Evolutionary conservation across 2,888 invertebrate genomes (phyloP).

Genomic region (Caenorhabditis sp.): DNA sequence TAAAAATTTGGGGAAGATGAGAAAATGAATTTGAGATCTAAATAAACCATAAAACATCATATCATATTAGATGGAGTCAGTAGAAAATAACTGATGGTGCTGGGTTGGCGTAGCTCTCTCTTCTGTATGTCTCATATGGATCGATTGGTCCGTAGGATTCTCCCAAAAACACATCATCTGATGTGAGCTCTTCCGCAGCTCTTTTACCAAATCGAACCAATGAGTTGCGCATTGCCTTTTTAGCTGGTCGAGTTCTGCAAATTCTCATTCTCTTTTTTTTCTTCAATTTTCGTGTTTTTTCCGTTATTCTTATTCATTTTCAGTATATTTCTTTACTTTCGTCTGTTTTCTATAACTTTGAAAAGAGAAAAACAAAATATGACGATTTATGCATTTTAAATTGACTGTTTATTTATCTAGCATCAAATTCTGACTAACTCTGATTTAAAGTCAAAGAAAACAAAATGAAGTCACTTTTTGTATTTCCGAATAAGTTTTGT

Average conservation of each 20-base stretch:
- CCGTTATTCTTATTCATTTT: too few relatives aligned
- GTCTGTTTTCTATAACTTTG: not conserved
- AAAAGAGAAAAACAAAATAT: slow-evolving; percentile 3
- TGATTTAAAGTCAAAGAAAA: not conserved
- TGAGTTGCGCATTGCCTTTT: slow-evolving; percentile 68
- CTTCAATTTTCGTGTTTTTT: not conserved
- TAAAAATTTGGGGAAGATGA: not conserved
- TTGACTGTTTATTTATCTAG: not conserved
- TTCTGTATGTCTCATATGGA: slow-evolving; percentile 29
- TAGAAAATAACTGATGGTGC: slow-evolving; percentile 26
- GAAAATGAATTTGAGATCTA: not conserved
- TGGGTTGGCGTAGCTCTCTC: slow-evolving; percentile 32
- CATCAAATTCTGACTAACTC: not conserved
- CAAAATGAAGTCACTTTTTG: too few relatives aligned
- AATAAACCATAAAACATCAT: not conserved
- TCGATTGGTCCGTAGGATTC: slow-evolving; percentile 37
- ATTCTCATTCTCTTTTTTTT: not conserved
- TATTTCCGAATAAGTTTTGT: too few relatives aligned
- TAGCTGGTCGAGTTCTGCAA: slow-evolving; percentile 58
- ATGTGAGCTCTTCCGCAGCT: slow-evolving; percentile 25
- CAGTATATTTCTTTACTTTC: not conserved
- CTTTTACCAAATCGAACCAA: slow-evolving; percentile 68
- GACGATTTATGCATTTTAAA: not conserved
- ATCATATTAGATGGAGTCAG: slow-evolving; percentile 3
- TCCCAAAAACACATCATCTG: slow-evolving; percentile 39